These are phyloP conservation scores for Rhamphomyia laevipes DNA, from an alignment of 2,888 invertebrate genomes.

Conservation along the genomic window DNA sequence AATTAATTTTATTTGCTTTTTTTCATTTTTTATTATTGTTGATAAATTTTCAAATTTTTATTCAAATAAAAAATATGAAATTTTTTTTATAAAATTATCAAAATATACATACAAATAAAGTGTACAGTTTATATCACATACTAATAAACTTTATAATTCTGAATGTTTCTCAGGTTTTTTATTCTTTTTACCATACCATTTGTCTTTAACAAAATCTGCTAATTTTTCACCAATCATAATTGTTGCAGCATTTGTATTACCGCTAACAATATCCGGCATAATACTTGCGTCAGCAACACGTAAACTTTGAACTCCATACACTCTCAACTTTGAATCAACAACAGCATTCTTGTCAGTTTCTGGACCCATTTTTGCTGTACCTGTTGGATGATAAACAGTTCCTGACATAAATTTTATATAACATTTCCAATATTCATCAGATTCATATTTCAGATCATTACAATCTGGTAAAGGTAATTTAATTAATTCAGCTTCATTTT, in stretches of 20 bases:
- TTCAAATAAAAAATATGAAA: too few species aligned
- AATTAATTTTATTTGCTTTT: too few species aligned
- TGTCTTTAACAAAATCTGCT: constrained; percentile 48
- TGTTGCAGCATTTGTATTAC: constrained; percentile 47
- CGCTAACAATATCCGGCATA: constrained; percentile 65
- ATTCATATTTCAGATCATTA: constrained; percentile 22
- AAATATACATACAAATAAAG: too few species aligned
- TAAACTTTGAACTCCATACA: constrained; percentile 49
- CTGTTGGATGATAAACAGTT: constrained; percentile 54
- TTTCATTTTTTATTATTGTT: too few species aligned
- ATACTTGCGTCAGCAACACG: constrained; percentile 74
- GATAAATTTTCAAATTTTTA: too few species aligned
- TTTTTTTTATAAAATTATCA: too few species aligned
- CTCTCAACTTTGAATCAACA: constrained; percentile 40
- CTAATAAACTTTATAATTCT: too few species aligned
- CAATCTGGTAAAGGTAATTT: constrained; percentile 18
- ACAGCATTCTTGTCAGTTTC: constrained; percentile 38
- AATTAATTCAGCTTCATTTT: constrained; percentile 23
- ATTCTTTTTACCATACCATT: constrained; percentile 33
- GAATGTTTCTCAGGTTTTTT: constrained; percentile 15
- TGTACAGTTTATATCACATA: too few species aligned
- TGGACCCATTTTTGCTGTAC: constrained; percentile 58
- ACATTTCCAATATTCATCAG: constrained; percentile 45
- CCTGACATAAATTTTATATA: constrained; percentile 42
- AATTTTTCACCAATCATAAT: constrained; percentile 57